Evolutionary conservation across 2,113 vertebrate species (phyloP), one percentile per base, ranked within the genome.

Genomic region (Beaufortia kweichowensis): DNA sequence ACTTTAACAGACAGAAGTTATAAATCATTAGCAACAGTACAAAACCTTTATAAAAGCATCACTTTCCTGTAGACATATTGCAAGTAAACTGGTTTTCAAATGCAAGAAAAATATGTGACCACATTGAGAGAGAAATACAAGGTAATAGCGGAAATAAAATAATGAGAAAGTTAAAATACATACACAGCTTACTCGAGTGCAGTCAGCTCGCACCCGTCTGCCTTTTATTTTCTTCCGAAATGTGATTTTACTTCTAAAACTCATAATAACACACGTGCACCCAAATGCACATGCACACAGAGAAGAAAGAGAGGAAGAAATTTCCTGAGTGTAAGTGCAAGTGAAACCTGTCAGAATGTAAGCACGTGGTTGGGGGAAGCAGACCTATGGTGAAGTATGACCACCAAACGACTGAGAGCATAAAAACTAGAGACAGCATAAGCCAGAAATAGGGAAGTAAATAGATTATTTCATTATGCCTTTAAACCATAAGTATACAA

Each of bases 141-240:
- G 41, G 41, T 3, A 15, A 46, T 15, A 46, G 24, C 14, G 31
- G 19, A 67, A 53, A 70, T 35, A 33, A 17, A 5, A 10, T 15
- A 28, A 10, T 28, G 9, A 57, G 21, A 71, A 57, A 12, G 19
- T 23, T 59, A 1, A 23, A 63, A 94, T 95, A 98, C 96, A 85
- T 95, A 99, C 97, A 65, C 94, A 94, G 83, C 92, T 95, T 79
- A 96, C 84, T 64, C 90, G 93, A 79, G 85, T 90, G 87, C 94
- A 92, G 86, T 91, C 90, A 82, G 89, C 88, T 77, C 85, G 92
- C 55, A 92, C 90, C 74, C 91, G 89, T 85, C 93, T 92, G 12
- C 90, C 92, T 81, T 88, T 94, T 24, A 87, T 87, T 89, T 91
- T 97, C 91, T 75, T 97, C 90, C 95, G 88, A 84, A 97, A 93